Evolutionary conservation across 1,140 invertebrate genomes (phyloP), one percentile per base, ranked within the genome.

Genomic region (Trichonephila clavipes): DNA sequence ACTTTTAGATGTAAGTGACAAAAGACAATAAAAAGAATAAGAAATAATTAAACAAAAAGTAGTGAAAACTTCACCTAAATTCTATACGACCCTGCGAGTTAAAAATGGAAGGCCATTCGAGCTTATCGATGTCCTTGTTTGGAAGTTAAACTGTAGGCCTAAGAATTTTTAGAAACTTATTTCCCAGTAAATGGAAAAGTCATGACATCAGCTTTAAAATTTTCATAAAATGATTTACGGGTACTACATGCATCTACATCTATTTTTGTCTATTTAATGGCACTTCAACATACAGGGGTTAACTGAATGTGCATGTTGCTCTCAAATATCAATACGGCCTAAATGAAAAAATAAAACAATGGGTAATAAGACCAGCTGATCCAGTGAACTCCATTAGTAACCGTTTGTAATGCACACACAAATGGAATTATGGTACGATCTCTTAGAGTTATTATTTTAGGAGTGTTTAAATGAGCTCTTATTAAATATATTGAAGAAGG

Each of bases 321-420:
- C 58, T 51, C n/a, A 83, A 83, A 88, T 88, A 64, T 62, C 64
- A 88, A 66, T 28, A 40, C 34, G 34, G 18, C 24, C 16, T 18
- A 62, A 40, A 10, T 66, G 86, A 88, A 88, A 88, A 88, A 40
- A 19, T 64, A 88, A 88, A 88, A 88, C 86, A 88, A 88, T 88
- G 40, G 86, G 18, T 44, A 62, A 88, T 88, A 88, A 88, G 86
- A 88, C 34, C 21, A 24, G 16, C 14, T 64, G 59, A 64, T 64
- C 18, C 62, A 40, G 59, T 62, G 64, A 88, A 88, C 61, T 34
- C 86, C 86, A 66, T 88, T 88, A 88, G 86, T 34, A 40, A 34
- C 61, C 28, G 86, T 88, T 83, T 44, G 86, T 64, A 88, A 88
- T 66, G 62, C 44, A 83, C 62, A 88, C 86, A 88, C 18, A 28